Base-by-base conservation (phyloP, 2,113 vertebrate species). In the Neoarius graeffei region DNA sequence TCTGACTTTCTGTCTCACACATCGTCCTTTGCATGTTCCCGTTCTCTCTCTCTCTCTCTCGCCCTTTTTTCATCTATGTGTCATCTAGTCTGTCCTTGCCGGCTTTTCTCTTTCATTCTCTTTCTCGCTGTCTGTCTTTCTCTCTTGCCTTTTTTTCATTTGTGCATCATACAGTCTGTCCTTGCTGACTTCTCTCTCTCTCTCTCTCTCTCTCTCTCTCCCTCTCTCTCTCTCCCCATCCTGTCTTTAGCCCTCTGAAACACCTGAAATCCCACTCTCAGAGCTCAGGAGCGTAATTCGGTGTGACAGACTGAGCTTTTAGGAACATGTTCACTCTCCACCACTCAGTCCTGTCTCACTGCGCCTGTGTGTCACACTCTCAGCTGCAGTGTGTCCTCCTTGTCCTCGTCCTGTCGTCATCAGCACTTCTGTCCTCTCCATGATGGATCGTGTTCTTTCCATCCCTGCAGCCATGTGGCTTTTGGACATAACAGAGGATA, bases 281-380 rank as follows among this genome's bases (percentile, higher is more conserved):
- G 50, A 60, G 35, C 48, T 74, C 30, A 35, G 30, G 64, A 84
- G n/a, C 23, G 1, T 90, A 88, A 90, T 90, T 86, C 27, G 79
- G 52, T 20, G 42, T 57, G 89, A 90, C 89, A 90, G 85, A 57
- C 80, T 62, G 59, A 87, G 89, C 74, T 87, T 88, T 90, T 76
- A 88, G 87, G 81, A 67, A 66, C 87, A 87, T 85, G 66, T 85
- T 76, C 62, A 27, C 80, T 81, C 80, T 62, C 30, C 57, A 62
- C 1, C 80, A 81, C 30, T 81, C 57, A 81, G 80, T 60, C 30
- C 30, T 60, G 9, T 30, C 80, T 81, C 57, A 20, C 54, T 42
- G n/a, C 59, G 27, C 80, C 71, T 71, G 52, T 35, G 48, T 54
- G 60, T 86, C 76, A 74, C 17, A 27, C 81, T 66, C 42, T 67